Conservation (phyloP, 2,888 invertebrate genomes). For the Drosophila sordidapex region DNA sequence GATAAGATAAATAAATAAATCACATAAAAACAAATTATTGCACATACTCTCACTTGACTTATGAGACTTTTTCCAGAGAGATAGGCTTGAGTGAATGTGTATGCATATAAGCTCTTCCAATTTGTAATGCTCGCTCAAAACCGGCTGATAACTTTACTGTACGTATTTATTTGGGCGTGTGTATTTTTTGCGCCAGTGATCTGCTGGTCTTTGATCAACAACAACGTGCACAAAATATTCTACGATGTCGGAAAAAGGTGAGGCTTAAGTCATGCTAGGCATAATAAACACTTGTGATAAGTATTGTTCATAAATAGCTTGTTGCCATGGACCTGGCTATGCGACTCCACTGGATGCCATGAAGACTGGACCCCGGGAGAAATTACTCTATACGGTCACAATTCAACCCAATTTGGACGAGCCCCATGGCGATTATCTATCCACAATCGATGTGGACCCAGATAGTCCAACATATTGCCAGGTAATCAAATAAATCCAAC, state of each 20-base stretch:
- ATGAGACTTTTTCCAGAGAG: conserved; percentile 3
- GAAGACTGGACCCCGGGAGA: conserved; percentile 92
- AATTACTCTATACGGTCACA: conserved; percentile 95
- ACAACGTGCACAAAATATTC: conserved; percentile 31
- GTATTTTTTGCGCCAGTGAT: conserved; percentile 27
- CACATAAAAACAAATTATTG: background rate
- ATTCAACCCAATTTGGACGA: conserved; percentile 89
- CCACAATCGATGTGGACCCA: conserved; percentile 96
- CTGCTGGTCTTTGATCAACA: conserved; percentile 37
- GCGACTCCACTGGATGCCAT: conserved; percentile 93
- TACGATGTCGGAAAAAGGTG: conserved; percentile 60
- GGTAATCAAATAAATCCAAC: conserved; percentile 85
- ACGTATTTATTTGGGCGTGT: conserved; percentile 17
- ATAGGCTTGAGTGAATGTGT: background rate
- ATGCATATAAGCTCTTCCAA: background rate
- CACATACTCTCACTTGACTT: background rate
- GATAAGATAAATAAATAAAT: conserved; percentile 10
- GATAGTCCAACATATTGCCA: conserved; percentile 92
- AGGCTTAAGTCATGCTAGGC: conserved; percentile 1
- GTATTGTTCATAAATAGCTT: conserved; percentile 58
- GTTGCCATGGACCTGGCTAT: conserved; percentile 89
- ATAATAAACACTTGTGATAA: conserved; percentile 29
- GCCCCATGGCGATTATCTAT: conserved; percentile 93
- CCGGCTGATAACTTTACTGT: conserved; percentile 35
- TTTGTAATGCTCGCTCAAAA: conserved; percentile 36